A percentile compares a stretch with the other conserved stretches of the same genome.
Evolutionary conservation across 2,113 vertebrate species (phyloP).

Genomic region (Macroglossus sobrinus): DNA sequence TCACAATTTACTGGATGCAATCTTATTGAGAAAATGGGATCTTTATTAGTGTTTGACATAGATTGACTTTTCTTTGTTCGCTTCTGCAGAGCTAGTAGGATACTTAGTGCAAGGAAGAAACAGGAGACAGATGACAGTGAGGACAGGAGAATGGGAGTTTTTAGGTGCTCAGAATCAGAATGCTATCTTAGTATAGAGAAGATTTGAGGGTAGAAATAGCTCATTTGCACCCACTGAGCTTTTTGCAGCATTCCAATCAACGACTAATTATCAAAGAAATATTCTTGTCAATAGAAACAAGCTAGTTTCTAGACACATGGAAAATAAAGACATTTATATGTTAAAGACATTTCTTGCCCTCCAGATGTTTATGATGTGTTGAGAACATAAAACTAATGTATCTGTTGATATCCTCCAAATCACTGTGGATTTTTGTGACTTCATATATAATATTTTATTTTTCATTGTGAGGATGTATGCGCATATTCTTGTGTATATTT

Average conservation of each 20-base stretch:
- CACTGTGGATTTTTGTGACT: background rate
- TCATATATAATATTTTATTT: background rate
- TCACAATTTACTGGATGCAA: slow-evolving; percentile 72
- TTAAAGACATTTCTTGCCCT: slow-evolving; percentile 8
- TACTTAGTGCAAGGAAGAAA: background rate
- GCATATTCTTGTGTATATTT: background rate
- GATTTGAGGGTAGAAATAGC: background rate
- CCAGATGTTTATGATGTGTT: slow-evolving; percentile 3
- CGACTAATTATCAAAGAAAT: slow-evolving; percentile 37
- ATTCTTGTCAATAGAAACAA: slow-evolving; percentile 24
- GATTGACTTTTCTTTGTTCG: slow-evolving; percentile 68
- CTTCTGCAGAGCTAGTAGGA: slow-evolving; percentile 59
- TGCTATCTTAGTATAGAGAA: background rate
- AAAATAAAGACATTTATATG: background rate
- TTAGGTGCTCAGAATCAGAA: background rate
- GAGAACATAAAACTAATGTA: background rate
- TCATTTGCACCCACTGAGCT: background rate
- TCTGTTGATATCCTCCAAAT: background rate
- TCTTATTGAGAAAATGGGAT: slow-evolving; percentile 75
- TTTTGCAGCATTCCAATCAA: background rate
- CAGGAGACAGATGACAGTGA: slow-evolving; percentile 29
- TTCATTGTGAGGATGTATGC: background rate
- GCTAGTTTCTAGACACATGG: background rate
- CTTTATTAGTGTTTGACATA: slow-evolving; percentile 68
- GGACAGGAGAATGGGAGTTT: background rate